Conservation (phyloP, 2,113 vertebrate species). For the Turdus rufiventris region DNA sequence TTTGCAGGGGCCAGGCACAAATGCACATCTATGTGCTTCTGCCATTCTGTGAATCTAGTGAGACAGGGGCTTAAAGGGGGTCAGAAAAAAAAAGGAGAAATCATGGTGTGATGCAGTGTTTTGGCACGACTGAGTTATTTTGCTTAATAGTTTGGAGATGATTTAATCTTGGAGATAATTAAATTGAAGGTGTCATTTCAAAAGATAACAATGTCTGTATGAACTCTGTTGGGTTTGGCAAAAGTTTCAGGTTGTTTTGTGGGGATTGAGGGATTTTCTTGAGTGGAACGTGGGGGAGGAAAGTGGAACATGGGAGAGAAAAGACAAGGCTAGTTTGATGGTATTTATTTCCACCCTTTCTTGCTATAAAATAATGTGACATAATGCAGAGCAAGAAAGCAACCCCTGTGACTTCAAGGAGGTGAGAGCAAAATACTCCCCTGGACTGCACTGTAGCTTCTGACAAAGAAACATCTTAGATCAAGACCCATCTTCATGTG, state of each 20-base stretch:
- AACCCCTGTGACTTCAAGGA: neutral
- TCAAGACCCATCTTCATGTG: neutral
- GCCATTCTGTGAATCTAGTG: neutral
- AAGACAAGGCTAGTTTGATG: neutral
- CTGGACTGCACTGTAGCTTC: neutral
- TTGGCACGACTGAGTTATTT: slow-evolving; percentile 35
- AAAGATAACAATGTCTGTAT: slow-evolving; percentile 38
- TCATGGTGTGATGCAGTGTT: slow-evolving; percentile 14
- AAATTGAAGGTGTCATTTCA: slow-evolving; percentile 64
- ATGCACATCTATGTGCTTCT: neutral
- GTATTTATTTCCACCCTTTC: slow-evolving; percentile 10
- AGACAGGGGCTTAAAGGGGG: neutral
- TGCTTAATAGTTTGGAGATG: slow-evolving; percentile 55
- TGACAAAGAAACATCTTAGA: neutral
- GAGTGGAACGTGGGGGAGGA: neutral
- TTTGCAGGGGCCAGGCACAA: rapidly evolving
- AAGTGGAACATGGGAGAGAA: neutral
- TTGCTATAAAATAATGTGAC: slow-evolving; percentile 39
- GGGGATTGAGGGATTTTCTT: slow-evolving; percentile 23
- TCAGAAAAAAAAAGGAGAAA: neutral
- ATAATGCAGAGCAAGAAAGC: slow-evolving; percentile 16
- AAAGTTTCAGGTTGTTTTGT: neutral
- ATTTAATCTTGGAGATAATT: slow-evolving; percentile 62
- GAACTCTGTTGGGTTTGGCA: slow-evolving; percentile 45
- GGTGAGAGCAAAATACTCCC: neutral